Evolutionary conservation across 2,888 invertebrate species (phyloP).

Genomic region (Trilocha varians): DNA sequence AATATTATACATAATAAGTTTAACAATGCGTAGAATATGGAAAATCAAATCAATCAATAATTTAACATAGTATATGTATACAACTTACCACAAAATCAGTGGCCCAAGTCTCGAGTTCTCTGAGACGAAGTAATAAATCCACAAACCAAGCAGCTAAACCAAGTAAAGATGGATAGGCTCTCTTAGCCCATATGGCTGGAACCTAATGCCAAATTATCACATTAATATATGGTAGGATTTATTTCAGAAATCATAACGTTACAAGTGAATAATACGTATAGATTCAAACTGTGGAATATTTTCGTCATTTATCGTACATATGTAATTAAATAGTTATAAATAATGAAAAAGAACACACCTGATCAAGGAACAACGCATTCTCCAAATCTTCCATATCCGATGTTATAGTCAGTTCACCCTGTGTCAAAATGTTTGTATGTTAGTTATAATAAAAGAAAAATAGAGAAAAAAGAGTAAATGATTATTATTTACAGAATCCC

Average conservation of each 20-base stretch:
- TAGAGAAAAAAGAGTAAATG: too few species aligned
- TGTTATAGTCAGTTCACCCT: constrained; percentile 96
- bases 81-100: constrained; percentile 89
- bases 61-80: not conserved
- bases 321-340: too few species aligned
- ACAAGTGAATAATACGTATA: not conserved
- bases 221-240: not conserved
- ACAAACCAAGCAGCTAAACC: constrained; percentile 95
- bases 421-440: constrained; percentile 13
- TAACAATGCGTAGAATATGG: too few species aligned
- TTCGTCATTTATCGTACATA: too few species aligned
- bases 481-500: too few species aligned
- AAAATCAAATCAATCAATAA: not conserved
- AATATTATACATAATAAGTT: too few species aligned
- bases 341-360: constrained; percentile 53
- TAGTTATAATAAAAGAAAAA: not conserved
- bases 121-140: constrained; percentile 87
- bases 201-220: constrained; percentile 62
- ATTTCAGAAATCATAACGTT: not conserved
- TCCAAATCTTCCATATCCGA: constrained; percentile 97
- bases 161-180: constrained; percentile 93
- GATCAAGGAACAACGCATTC: constrained; percentile 93
- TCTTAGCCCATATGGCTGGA: constrained; percentile 87
- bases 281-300: too few species aligned
- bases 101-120: constrained; percentile 95